Evolutionary conservation across 2,797 vertebrate species (phyloP), one percentile per base, ranked within the genome.

Genomic region (Melopsittacus undulatus): DNA sequence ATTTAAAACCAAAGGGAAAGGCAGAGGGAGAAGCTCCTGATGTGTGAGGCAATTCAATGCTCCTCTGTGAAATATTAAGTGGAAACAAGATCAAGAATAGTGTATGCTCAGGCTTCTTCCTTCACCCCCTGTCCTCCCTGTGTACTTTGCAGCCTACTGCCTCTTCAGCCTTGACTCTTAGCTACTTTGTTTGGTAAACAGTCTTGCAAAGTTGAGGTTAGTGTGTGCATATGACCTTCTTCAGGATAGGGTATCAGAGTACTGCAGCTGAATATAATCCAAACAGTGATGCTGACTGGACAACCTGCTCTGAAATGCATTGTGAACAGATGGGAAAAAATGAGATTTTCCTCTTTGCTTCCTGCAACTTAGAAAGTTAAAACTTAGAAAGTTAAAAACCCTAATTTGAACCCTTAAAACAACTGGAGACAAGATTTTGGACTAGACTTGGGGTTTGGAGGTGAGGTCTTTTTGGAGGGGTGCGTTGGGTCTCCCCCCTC

Each of bases 21-120:
- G 17, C 22, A 26, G 10, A 20, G 13, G 22, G 22, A 83, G 45
- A 24, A 75, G 23, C 8, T 83, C 1, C 13, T 23, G 10, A 23
- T 51, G 29, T 0, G 1, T 34, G 13, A 16, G 13, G 5, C 17
- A 34, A 1, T 57, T 88, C 21, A 3, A 3, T 16, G 73, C 24
- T 34, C 16, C 16, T 51, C 12, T 36, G 2, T 69, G 19, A 7
- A 46, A 24, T 11, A 10, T 32, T 56, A n/a, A 17, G 20, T 54
- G 61, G 10, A 56, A 30, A 9, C 5, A 40, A 45, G 12, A 73
- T 17, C 49, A 79, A 40, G 26, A 67, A 16, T 49, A 21, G 0
- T 5, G 3, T 40, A 10, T 1, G 3, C 14, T 13, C 42, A 29
- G 30, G 26, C 22, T 34, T 57, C 23, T 43, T 92, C 1, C 1